Evolutionary conservation across 2,797 vertebrate species (phyloP).

Genomic region (Agapornis canus): DNA sequence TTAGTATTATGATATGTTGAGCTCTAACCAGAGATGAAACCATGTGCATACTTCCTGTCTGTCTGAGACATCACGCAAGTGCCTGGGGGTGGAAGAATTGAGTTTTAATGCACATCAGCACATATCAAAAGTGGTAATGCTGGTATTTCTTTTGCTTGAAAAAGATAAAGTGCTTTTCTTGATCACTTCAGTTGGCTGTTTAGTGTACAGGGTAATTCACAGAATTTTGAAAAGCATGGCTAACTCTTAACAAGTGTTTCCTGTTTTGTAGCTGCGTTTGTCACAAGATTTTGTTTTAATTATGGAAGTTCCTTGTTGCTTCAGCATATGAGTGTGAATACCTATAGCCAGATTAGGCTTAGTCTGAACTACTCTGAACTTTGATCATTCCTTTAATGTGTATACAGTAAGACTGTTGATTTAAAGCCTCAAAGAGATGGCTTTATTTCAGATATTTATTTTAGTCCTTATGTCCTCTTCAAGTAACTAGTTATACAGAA

Average conservation of each 20-base stretch:
- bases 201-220: not conserved
- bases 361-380: not conserved
- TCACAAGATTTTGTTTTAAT: not conserved
- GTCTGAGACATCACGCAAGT: conserved; percentile 23
- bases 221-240: not conserved
- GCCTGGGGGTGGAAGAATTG: conserved; percentile 30
- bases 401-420: not conserved
- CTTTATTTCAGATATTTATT: not conserved
- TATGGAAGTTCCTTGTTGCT: not conserved
- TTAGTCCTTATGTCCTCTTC: not conserved
- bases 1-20: conserved; percentile 36
- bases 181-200: not conserved
- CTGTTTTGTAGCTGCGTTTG: not conserved
- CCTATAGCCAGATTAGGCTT: not conserved
- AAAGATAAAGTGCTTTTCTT: conserved; percentile 1
- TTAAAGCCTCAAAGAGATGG: not conserved
- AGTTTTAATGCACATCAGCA: conserved; percentile 28
- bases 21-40: conserved; percentile 26
- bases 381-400: not conserved
- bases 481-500: not conserved
- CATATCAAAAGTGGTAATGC: conserved; percentile 4
- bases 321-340: not conserved
- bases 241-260: not conserved
- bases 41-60: conserved; percentile 36
- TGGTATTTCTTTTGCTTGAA: conserved; percentile 8